Percentiles rank a stretch among this genome's conserved stretches.
phyloP scores from a whole-genome alignment of 2,113 vertebrate genomes.

The Phoenicopterus ruber region DNA sequence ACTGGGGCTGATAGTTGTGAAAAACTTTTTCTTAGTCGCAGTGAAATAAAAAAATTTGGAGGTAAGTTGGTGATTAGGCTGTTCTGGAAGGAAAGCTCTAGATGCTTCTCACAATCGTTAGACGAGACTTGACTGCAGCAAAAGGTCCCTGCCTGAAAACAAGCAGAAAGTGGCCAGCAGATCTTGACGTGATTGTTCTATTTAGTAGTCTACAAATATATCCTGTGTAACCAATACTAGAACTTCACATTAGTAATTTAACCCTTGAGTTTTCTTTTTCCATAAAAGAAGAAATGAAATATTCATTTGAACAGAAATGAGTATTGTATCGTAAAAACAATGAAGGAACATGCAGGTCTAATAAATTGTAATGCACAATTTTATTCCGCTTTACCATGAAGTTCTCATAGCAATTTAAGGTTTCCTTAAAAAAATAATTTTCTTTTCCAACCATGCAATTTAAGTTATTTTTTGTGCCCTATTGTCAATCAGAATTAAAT shows the following conservation, averaged over 20 bases:
- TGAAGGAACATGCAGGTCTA: neutral
- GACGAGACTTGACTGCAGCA: neutral
- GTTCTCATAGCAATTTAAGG: neutral
- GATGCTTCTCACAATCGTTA: neutral
- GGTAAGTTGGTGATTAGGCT: neutral
- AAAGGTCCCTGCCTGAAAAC: neutral
- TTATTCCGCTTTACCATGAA: neutral
- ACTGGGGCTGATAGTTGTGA: neutral
- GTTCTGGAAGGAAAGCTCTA: neutral
- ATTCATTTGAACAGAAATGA: neutral
- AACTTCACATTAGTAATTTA: neutral
- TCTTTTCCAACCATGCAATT: neutral
- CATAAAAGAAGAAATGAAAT: neutral
- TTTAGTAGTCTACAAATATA: neutral
- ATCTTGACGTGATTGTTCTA: neutral
- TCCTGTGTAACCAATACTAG: neutral
- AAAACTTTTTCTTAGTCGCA: neutral
- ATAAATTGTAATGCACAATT: neutral
- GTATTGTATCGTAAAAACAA: neutral
- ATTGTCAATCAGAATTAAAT: slow-evolving; percentile 27
- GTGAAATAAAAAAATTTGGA: neutral
- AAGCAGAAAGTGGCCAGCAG: neutral
- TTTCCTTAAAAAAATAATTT: neutral
- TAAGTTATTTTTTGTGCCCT: slow-evolving; percentile 22
- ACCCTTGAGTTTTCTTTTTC: neutral